Conservation (phyloP, 2,113 vertebrate genomes). For the Sterna hirundo region DNA sequence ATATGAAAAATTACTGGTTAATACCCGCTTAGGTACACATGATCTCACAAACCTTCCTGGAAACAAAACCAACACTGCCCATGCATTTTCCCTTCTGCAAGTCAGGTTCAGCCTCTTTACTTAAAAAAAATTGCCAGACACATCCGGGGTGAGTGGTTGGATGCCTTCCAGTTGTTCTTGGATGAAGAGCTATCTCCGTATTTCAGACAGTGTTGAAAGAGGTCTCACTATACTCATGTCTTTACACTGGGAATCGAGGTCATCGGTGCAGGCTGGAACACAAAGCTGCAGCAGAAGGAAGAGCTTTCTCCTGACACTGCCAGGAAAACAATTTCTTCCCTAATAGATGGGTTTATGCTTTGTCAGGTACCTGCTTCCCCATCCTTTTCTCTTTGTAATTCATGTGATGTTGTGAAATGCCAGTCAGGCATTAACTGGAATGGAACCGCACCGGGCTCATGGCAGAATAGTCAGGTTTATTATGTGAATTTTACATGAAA, state of each 20-base stretch:
- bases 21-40: not conserved
- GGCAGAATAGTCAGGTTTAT: not conserved
- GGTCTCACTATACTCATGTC: not conserved
- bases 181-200: not conserved
- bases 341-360: not conserved
- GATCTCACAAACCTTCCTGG: not conserved
- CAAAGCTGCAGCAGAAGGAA: not conserved
- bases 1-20: not conserved
- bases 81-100: not conserved
- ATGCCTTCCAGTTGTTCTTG: not conserved
- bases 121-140: too few relatives aligned
- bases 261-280: not conserved
- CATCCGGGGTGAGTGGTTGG: not conserved
- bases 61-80: not conserved
- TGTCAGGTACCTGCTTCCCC: not conserved
- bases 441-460: fast-evolving
- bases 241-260: not conserved
- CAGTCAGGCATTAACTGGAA: not conserved
- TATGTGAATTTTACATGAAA: not conserved
- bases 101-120: not conserved
- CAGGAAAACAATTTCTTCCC: not conserved
- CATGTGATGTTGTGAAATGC: not conserved
- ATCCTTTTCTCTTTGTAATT: not conserved
- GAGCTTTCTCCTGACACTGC: not conserved
- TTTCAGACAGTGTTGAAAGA: not conserved